These are phyloP conservation scores for Dendrolimus punctatus DNA, from an alignment of 1,140 invertebrate genomes.

Conservation along the genomic window DNA sequence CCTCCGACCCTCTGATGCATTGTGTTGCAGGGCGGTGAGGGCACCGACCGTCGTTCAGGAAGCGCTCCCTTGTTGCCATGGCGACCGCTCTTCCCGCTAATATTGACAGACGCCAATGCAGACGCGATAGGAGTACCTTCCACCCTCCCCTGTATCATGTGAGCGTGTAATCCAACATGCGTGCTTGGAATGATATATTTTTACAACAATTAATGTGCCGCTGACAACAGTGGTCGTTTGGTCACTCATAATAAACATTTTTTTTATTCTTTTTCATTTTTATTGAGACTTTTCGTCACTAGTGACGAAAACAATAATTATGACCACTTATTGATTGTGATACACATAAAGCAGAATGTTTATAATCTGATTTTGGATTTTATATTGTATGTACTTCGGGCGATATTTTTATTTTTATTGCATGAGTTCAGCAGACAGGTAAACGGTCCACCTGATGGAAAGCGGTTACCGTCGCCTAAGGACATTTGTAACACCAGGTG, in stretches of 20 bases:
- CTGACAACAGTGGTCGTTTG: conserved; percentile 35
- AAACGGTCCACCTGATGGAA: too few species aligned
- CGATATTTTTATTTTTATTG: too few species aligned
- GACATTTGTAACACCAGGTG: too few species aligned
- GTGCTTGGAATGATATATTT: conserved; percentile 48
- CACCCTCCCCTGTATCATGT: conserved; percentile 15
- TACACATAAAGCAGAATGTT: too few species aligned
- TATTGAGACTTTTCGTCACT: too few species aligned
- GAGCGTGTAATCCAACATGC: conserved; percentile 14
- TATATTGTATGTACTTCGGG: too few species aligned
- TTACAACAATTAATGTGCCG: conserved; percentile 40
- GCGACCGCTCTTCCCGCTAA: conserved; percentile 58
- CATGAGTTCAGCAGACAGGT: too few species aligned
- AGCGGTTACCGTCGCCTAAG: too few species aligned
- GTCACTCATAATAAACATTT: conserved; percentile 51
- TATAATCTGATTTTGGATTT: too few species aligned
- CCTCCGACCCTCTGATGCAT: conserved; percentile 58
- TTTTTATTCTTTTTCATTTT: too few species aligned
- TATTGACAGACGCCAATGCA: conserved; percentile 59
- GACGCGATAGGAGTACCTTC: conserved; percentile 29
- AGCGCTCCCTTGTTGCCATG: conserved; percentile 60
- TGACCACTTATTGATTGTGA: too few species aligned
- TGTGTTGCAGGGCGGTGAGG: conserved; percentile 37
- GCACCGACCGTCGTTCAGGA: conserved; percentile 51
- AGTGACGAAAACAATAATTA: too few species aligned